A percentile compares a stretch with the other conserved stretches of the same genome.
Evolutionary conservation across 2,888 invertebrate genomes (phyloP).

Genomic region (Idaea biselata): DNA sequence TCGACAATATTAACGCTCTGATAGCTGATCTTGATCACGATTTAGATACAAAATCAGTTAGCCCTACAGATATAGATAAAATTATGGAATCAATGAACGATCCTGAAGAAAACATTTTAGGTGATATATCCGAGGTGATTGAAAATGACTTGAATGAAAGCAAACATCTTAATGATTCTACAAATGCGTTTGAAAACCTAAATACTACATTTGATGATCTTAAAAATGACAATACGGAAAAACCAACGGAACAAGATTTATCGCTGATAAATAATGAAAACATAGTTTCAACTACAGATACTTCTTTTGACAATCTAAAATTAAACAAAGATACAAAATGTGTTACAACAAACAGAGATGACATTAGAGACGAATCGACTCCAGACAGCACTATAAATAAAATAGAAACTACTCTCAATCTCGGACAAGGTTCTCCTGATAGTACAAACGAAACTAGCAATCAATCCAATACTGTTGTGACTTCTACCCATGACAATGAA

Average conservation of each 20-base stretch:
- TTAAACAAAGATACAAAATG: constrained; percentile 17
- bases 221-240: background rate
- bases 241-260: background rate
- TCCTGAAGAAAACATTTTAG: constrained; percentile 33
- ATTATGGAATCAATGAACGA: constrained; percentile 48
- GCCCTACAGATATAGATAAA: constrained; percentile 52
- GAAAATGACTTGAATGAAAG: constrained; percentile 32
- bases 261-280: constrained; percentile 32
- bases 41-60: constrained; percentile 44
- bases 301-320: constrained; percentile 18
- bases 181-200: background rate
- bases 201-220: background rate
- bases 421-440: constrained; percentile 43
- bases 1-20: constrained; percentile 62
- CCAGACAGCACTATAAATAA: constrained; percentile 65
- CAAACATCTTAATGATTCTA: constrained; percentile 6
- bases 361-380: constrained; percentile 36
- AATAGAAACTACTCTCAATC: constrained; percentile 31
- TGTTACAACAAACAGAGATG: constrained; percentile 20
- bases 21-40: constrained; percentile 66
- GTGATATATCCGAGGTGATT: constrained; percentile 35
- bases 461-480: constrained; percentile 50
- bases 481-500: constrained; percentile 24
- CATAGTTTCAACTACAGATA: constrained; percentile 54
- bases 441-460: constrained; percentile 52